Conservation (phyloP, 2,113 vertebrate species). For the Nibea coibor region DNA sequence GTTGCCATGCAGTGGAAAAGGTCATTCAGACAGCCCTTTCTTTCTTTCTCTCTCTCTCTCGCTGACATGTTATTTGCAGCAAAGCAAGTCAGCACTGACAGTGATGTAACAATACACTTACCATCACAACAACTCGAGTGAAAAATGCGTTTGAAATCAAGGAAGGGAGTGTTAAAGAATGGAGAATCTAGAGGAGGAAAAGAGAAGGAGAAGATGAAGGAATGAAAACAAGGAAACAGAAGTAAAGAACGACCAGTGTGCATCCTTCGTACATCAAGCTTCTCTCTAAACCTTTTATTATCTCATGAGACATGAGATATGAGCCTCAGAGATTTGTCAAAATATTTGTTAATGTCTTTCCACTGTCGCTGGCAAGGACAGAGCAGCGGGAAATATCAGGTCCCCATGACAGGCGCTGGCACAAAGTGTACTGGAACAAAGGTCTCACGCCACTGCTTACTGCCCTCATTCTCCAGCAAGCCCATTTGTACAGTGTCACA, state of each 20-base stretch:
- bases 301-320: neutral
- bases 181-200: conserved; percentile 64
- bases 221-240: conserved; percentile 16
- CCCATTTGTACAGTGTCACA: conserved; percentile 19
- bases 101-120: conserved; percentile 69
- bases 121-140: conserved; percentile 75
- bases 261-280: neutral
- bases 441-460: conserved; percentile 49
- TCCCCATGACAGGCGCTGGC: conserved; percentile 59
- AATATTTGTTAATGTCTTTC: conserved; percentile 17
- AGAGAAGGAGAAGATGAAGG: conserved; percentile 11
- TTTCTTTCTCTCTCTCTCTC: conserved; percentile 17
- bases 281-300: neutral
- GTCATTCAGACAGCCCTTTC: conserved; percentile 59
- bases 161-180: conserved; percentile 73
- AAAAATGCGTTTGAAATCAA: conserved; percentile 84
- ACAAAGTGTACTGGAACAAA: conserved; percentile 72
- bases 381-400: conserved; percentile 41
- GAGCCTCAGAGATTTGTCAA: neutral
- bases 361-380: conserved; percentile 1
- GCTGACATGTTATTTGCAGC: conserved; percentile 18
- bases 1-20: conserved; percentile 78
- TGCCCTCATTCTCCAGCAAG: conserved; percentile 15
- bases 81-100: conserved; percentile 10
- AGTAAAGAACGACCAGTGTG: neutral